Conservation (phyloP, 2,797 vertebrate species). For the Nyctibius grandis region DNA sequence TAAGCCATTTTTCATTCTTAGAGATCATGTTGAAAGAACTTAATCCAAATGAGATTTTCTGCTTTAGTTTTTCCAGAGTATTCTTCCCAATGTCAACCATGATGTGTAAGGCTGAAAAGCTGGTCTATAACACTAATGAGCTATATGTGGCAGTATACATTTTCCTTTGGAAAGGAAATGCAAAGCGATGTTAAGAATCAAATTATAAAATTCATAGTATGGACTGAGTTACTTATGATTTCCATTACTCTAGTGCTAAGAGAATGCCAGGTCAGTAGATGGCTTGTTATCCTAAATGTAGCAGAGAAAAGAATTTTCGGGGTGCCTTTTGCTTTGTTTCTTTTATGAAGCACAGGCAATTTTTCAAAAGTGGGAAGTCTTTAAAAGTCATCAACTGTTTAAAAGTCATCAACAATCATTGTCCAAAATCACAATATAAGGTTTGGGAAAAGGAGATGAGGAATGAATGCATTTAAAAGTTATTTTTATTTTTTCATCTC, state of each 20-base stretch:
- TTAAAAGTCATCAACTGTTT: background rate
- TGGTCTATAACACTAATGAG: background rate
- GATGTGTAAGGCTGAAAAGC: background rate
- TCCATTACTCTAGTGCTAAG: background rate
- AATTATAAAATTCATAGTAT: background rate
- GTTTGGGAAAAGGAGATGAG: background rate
- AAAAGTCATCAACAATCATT: background rate
- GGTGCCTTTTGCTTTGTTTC: background rate
- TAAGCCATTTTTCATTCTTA: constrained; percentile 1
- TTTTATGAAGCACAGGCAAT: background rate
- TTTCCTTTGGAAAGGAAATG: background rate
- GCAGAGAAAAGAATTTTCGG: background rate
- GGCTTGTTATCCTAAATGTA: background rate
- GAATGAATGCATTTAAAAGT: background rate
- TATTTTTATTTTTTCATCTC: background rate
- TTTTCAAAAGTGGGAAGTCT: background rate
- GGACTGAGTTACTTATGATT: background rate
- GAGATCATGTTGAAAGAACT: background rate
- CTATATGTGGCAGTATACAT: accelerated
- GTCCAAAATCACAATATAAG: background rate
- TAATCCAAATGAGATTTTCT: constrained; percentile 36
- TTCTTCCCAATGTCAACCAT: background rate
- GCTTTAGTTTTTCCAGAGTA: background rate
- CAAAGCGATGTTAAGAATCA: background rate
- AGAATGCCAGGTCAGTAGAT: background rate